Percentiles rank a stretch among this genome's conserved stretches.
These are phyloP conservation scores for Melanophora roralis DNA, from an alignment of 2,888 invertebrate genomes.

Conservation along the genomic window DNA sequence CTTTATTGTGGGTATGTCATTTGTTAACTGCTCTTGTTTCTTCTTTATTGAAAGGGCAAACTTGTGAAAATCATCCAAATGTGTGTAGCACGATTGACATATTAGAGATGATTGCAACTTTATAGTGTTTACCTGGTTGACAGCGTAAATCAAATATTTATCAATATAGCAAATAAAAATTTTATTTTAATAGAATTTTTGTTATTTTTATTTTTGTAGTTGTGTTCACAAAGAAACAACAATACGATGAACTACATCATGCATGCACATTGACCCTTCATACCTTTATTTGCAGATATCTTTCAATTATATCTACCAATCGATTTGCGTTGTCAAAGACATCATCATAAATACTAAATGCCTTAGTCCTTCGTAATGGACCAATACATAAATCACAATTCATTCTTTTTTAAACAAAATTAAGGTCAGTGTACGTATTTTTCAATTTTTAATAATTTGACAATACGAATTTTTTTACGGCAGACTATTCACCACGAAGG, in stretches of 20 bases:
- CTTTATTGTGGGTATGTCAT: constrained; percentile 53
- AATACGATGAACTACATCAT: no score
- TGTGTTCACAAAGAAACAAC: no score
- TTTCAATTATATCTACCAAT: constrained; percentile 53
- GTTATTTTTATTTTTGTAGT: no score
- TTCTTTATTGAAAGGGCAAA: constrained; percentile 60
- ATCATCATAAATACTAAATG: constrained; percentile 45
- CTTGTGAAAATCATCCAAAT: constrained; percentile 61
- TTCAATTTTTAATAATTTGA: no score
- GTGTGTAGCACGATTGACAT: constrained; percentile 61
- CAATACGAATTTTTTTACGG: neutral
- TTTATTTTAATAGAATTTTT: no score
- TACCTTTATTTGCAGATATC: constrained; percentile 60
- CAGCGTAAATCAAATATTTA: neutral
- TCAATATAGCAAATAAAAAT: no score
- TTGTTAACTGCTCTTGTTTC: constrained; percentile 56
- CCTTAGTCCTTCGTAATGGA: constrained; percentile 40
- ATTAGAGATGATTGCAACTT: constrained; percentile 47
- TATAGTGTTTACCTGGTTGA: constrained; percentile 31
- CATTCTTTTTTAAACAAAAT: constrained; percentile 47
- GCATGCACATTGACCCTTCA: no score
- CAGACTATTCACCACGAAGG: constrained; percentile 24
- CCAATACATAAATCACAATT: constrained; percentile 61
- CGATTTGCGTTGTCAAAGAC: constrained; percentile 37
- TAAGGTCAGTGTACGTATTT: neutral